phyloP scores from a whole-genome alignment of 2,797 vertebrate species.

The Otus scops region DNA sequence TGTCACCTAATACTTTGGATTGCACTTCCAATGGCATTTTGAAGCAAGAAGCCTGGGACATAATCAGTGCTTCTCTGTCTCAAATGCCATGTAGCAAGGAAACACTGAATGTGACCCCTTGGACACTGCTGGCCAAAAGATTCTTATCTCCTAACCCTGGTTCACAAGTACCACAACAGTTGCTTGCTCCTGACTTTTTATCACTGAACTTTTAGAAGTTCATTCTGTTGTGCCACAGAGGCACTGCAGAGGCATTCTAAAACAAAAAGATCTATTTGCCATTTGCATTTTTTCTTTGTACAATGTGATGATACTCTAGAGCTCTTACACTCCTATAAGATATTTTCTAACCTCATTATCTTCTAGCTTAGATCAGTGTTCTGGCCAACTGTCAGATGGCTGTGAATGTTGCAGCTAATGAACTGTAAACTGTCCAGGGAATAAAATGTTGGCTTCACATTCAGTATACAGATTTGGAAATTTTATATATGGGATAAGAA shows the following conservation, averaged over 20 bases:
- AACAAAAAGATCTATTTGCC: constrained; percentile 4
- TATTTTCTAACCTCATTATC: constrained; percentile 63
- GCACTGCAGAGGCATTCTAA: not conserved
- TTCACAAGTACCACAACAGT: not conserved
- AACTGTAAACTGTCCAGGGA: constrained; percentile 48
- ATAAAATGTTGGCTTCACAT: constrained; percentile 38
- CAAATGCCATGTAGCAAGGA: not conserved
- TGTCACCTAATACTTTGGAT: not conserved
- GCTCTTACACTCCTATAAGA: constrained; percentile 43
- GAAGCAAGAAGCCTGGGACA: not conserved
- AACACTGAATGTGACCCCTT: not conserved
- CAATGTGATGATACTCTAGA: constrained; percentile 26
- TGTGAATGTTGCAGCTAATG: constrained; percentile 47
- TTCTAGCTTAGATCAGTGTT: constrained; percentile 47
- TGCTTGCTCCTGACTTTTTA: not conserved
- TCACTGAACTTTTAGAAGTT: not conserved
- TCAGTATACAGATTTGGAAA: not conserved
- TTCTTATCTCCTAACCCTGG: not conserved
- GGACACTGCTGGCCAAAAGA: not conserved
- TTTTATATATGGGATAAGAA: not conserved
- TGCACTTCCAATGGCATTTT: not conserved
- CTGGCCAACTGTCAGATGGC: constrained; percentile 60
- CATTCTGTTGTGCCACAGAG: not conserved
- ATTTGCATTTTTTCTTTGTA: constrained; percentile 29
- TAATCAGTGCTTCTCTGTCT: not conserved